Percentiles rank a stretch among this genome's conserved stretches.
phyloP scores from a whole-genome alignment of 2,888 invertebrate genomes.

The Lycophotia porphyrea region DNA sequence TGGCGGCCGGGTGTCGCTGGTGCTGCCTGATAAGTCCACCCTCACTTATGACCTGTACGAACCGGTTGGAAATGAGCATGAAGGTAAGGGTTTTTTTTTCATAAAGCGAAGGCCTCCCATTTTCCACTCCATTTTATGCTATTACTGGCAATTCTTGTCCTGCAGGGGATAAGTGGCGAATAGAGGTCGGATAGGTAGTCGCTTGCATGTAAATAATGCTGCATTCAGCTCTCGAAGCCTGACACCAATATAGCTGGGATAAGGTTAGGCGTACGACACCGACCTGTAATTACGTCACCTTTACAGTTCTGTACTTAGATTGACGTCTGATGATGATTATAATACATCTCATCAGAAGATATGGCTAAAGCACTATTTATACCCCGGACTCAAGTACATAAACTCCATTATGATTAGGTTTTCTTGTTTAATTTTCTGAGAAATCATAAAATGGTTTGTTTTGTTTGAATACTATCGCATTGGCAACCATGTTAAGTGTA shows the following conservation, averaged over 20 bases:
- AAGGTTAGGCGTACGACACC: neutral
- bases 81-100: constrained; percentile 87
- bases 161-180: neutral
- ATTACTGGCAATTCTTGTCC: neutral
- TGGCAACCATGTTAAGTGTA: constrained; percentile 7
- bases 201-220: neutral
- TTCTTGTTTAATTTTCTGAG: constrained; percentile 31
- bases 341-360: neutral
- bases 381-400: neutral
- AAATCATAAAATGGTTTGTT: constrained; percentile 4
- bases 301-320: neutral
- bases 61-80: constrained; percentile 92
- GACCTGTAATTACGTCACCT: constrained; percentile 13
- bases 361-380: neutral
- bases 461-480: constrained; percentile 32
- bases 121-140: neutral
- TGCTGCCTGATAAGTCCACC: constrained; percentile 95
- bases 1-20: constrained; percentile 94
- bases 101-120: too few relatives aligned
- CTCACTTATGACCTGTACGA: constrained; percentile 98
- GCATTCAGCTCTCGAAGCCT: neutral
- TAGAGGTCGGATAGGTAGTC: neutral
- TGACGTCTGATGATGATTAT: too few relatives aligned
- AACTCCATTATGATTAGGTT: neutral
- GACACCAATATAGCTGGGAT: neutral